phyloP scores from a whole-genome alignment of 2,888 invertebrate genomes.

The Phania funesta region DNA sequence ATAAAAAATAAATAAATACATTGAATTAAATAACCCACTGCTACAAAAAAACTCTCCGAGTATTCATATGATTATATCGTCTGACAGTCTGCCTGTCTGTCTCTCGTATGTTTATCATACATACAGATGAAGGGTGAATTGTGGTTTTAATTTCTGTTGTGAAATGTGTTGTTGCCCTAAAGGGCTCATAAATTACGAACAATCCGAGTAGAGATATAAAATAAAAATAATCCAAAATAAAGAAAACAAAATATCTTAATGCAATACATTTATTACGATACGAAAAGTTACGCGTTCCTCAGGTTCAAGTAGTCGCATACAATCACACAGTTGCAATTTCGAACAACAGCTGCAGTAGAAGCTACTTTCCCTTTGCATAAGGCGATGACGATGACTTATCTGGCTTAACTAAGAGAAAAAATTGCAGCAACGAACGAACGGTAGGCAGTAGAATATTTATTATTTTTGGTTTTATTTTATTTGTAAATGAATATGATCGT shows the following conservation, averaged over 20 bases:
- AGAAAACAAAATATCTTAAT: conserved; percentile 56
- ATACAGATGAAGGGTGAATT: conserved; percentile 37
- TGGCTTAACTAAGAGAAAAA: conserved; percentile 8
- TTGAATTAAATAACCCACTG: conserved; percentile 41
- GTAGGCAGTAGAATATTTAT: conserved; percentile 40
- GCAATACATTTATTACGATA: conserved; percentile 63
- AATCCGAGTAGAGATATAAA: conserved; percentile 25
- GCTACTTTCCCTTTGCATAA: conserved; percentile 34
- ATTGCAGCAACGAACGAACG: conserved; percentile 25
- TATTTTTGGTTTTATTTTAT: conserved; percentile 19
- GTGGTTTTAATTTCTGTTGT: conserved; percentile 46
- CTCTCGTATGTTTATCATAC: conserved; percentile 28
- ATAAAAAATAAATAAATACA: conserved; percentile 56
- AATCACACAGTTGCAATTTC: conserved; percentile 77
- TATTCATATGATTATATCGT: conserved; percentile 18
- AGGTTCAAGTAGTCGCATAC: conserved; percentile 39
- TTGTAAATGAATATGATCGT: too few species aligned
- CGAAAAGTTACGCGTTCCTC: conserved; percentile 19
- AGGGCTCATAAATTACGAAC: conserved; percentile 66
- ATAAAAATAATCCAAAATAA: conserved; percentile 61
- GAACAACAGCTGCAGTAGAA: conserved; percentile 26
- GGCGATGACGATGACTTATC: conserved; percentile 34
- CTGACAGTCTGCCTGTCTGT: background rate
- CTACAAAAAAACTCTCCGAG: conserved; percentile 15
- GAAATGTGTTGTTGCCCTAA: conserved; percentile 56